Conservation (phyloP, 2,888 invertebrate genomes). For the Laspeyria flexula region DNA sequence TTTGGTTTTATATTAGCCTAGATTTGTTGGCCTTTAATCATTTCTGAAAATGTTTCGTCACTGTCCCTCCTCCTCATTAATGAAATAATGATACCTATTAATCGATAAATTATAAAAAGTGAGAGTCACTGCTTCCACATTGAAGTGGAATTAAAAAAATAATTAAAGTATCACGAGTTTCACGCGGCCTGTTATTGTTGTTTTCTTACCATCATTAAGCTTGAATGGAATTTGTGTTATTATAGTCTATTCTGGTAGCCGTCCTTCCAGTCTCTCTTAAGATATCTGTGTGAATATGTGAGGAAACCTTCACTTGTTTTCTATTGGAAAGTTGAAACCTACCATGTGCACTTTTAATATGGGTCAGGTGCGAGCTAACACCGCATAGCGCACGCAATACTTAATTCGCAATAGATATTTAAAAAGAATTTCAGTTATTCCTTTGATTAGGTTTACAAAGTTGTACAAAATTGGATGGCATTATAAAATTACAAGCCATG, state of each 20-base stretch:
- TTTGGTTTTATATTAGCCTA: no score
- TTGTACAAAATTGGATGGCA: neutral
- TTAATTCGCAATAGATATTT: neutral
- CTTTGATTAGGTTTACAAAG: no score
- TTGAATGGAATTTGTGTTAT: neutral
- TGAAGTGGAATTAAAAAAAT: neutral
- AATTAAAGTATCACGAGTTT: neutral
- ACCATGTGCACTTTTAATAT: conserved; percentile 1
- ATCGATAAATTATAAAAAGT: neutral
- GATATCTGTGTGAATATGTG: neutral
- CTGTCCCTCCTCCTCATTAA: neutral
- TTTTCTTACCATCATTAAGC: neutral
- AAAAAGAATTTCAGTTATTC: no score
- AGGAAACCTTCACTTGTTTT: neutral
- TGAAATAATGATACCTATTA: neutral
- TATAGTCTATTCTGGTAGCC: neutral
- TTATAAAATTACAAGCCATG: neutral
- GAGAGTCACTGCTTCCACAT: neutral
- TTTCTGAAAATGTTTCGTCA: neutral
- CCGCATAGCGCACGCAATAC: neutral
- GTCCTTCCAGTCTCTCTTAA: neutral
- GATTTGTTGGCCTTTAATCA: no score
- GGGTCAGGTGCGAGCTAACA: neutral
- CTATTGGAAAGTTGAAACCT: conserved; percentile 6
- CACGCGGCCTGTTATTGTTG: neutral